Conservation (phyloP, 1,140 invertebrate species). For the Papilio polyxenes region DNA sequence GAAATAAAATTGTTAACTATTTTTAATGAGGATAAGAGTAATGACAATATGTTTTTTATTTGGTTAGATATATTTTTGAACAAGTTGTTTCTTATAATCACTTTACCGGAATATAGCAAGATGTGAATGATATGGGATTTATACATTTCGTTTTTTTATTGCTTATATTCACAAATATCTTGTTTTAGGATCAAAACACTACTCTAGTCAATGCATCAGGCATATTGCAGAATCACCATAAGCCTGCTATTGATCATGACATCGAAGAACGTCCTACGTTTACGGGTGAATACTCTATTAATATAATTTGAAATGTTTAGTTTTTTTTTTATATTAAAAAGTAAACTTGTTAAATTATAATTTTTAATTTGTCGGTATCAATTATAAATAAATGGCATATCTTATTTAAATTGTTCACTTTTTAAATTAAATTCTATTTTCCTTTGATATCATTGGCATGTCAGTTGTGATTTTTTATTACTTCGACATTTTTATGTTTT, state of each 20-base stretch:
- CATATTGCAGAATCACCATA: conserved; percentile 39
- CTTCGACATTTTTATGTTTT: conserved; percentile 3
- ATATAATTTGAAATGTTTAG: too few relatives aligned
- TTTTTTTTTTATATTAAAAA: not conserved
- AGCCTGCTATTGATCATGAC: conserved; percentile 49
- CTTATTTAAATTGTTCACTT: too few relatives aligned
- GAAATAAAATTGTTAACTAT: too few relatives aligned
- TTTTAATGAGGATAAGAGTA: too few relatives aligned
- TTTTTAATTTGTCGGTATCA: not conserved
- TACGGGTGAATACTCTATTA: conserved; percentile 50
- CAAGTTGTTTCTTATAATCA: too few relatives aligned
- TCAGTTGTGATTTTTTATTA: too few relatives aligned
- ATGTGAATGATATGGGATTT: not conserved
- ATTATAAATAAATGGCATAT: too few relatives aligned
- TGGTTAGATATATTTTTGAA: too few relatives aligned
- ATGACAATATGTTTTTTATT: too few relatives aligned
- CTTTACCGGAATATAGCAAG: too few relatives aligned
- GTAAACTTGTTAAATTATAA: not conserved
- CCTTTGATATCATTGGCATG: too few relatives aligned
- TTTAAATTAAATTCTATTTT: too few relatives aligned
- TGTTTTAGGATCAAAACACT: conserved; percentile 58
- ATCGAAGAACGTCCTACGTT: conserved; percentile 56
- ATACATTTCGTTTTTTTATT: not conserved
- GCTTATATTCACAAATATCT: not conserved
- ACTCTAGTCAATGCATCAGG: conserved; percentile 57